Percentiles rank a stretch among this genome's conserved stretches.
These are phyloP conservation scores for Calephelis virginiensis DNA, from an alignment of 1,140 invertebrate genomes.

Conservation along the genomic window DNA sequence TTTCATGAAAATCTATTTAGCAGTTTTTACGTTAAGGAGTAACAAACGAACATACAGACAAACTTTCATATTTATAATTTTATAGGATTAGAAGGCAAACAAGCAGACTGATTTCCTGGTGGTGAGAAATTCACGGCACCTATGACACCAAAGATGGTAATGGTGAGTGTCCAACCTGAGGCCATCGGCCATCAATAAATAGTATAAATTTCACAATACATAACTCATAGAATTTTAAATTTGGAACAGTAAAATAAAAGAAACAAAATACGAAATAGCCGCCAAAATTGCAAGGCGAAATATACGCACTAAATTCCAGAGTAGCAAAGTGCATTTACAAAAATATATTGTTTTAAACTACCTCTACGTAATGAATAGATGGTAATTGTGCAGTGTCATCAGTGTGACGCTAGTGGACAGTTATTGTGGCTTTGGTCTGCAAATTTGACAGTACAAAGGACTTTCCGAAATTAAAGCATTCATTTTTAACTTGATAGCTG, in stretches of 20 bases:
- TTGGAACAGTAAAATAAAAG: conserved; percentile 17
- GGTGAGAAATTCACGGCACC: no score
- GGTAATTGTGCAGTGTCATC: not conserved
- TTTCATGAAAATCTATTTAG: no score
- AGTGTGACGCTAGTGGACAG: not conserved
- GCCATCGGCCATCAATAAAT: no score
- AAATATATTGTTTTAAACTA: conserved; percentile 30
- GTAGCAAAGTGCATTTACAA: conserved; percentile 7
- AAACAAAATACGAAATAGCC: conserved; percentile 19
- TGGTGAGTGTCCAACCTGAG: no score
- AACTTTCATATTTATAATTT: no score
- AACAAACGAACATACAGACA: no score
- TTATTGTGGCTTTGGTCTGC: conserved; percentile 3
- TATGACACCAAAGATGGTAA: no score
- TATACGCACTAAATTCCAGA: not conserved
- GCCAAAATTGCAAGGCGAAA: conserved; percentile 22
- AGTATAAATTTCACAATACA: not conserved
- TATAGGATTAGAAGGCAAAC: no score
- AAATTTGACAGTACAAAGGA: conserved; percentile 13
- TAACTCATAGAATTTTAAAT: conserved; percentile 13
- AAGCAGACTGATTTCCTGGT: no score
- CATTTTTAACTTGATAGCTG: conserved; percentile 1
- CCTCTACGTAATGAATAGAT: conserved; percentile 6
- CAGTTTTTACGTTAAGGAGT: no score
- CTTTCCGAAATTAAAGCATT: conserved; percentile 10